phyloP scores from a whole-genome alignment of 2,113 vertebrate species.

The Burhinus bistriatus region DNA sequence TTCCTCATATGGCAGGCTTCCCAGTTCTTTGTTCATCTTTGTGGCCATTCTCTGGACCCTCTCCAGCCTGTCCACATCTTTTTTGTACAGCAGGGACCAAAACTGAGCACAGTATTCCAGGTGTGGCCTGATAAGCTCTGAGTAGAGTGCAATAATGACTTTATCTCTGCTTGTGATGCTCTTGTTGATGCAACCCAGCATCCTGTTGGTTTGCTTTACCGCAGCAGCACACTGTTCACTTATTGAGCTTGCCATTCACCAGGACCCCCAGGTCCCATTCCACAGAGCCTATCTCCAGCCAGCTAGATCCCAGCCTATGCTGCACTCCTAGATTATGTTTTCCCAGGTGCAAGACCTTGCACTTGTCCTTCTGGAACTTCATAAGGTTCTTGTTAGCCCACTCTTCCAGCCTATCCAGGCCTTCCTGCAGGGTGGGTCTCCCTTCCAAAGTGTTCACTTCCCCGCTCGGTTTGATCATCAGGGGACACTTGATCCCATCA shows the following conservation, averaged over 20 bases:
- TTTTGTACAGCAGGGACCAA: neutral
- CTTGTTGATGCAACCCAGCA: neutral
- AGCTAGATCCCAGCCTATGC: neutral
- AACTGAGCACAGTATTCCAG: neutral
- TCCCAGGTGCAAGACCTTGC: neutral
- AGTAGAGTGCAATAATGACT: neutral
- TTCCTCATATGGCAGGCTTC: neutral
- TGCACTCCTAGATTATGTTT: neutral
- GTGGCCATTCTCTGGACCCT: too few species aligned
- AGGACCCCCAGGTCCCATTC: neutral
- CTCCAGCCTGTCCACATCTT: neutral
- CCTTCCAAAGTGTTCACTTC: neutral
- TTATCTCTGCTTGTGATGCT: neutral
- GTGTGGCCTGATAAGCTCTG: neutral
- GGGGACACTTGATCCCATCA: neutral
- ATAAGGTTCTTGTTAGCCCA: neutral
- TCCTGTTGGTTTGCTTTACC: neutral
- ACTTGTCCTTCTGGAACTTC: neutral
- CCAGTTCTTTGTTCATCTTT: neutral
- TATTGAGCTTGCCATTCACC: neutral
- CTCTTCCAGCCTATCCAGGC: neutral
- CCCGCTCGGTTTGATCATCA: neutral
- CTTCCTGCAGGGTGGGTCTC: neutral
- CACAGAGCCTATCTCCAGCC: neutral
- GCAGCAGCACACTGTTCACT: neutral